A percentile compares a stretch with the other conserved stretches of the same genome.
Evolutionary conservation across 2,113 vertebrate genomes (phyloP).

Genomic region (Cynopterus brachyotis): DNA sequence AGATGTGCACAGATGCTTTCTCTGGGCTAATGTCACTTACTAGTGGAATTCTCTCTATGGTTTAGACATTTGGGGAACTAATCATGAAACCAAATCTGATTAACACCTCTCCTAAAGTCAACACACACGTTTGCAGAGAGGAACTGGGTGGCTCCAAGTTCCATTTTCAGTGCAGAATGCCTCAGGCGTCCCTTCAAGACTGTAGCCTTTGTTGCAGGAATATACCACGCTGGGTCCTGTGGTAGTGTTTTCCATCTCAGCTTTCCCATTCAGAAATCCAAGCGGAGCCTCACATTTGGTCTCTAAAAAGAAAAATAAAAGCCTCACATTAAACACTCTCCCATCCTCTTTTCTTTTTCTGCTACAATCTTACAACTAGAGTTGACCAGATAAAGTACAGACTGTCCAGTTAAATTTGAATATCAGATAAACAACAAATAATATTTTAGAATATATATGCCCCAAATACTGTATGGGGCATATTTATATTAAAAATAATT

Average conservation of each 20-base stretch:
- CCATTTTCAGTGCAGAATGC: conserved; percentile 88
- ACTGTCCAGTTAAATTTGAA: not conserved
- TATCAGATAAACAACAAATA: not conserved
- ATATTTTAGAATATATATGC: not conserved
- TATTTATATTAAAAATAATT: not conserved
- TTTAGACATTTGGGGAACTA: not conserved
- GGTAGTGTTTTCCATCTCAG: conserved; percentile 86
- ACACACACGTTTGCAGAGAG: conserved; percentile 93
- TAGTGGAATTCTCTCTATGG: not conserved
- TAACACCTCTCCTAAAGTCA: conserved; percentile 57
- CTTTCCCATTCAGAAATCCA: conserved; percentile 87
- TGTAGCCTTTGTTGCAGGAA: conserved; percentile 91
- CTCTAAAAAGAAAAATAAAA: conserved; percentile 77
- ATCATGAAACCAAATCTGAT: not conserved
- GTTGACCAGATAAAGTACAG: not conserved
- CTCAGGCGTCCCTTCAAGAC: conserved; percentile 86
- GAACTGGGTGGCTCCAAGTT: conserved; percentile 90
- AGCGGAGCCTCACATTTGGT: conserved; percentile 86
- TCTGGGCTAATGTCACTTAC: not conserved
- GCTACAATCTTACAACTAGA: not conserved
- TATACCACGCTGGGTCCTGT: conserved; percentile 86
- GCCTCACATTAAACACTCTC: not conserved
- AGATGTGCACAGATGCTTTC: not conserved
- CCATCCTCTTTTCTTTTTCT: not conserved
- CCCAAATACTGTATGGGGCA: not conserved